Percentiles rank a stretch among this genome's conserved stretches.
Conservation (phyloP, 2,797 vertebrate species). For the Pristis pectinata region DNA sequence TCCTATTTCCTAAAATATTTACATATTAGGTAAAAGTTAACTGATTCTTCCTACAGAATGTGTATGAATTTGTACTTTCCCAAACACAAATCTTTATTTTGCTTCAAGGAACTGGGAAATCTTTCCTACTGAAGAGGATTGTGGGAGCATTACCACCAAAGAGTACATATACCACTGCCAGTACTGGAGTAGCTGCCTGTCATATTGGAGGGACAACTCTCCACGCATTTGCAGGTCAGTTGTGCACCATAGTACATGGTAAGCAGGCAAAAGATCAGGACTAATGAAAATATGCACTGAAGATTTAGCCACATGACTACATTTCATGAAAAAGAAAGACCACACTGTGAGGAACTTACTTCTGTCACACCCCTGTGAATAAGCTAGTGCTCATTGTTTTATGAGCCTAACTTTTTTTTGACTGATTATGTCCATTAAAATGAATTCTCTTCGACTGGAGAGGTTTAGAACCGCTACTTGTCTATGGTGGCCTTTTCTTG, state of each 20-base stretch:
- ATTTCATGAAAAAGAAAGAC: not conserved
- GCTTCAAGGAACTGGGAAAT: slow-evolving; percentile 83
- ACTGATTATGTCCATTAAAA: not conserved
- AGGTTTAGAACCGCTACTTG: not conserved
- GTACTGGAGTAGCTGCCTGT: slow-evolving; percentile 89
- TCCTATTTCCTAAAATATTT: not conserved
- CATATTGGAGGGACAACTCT: slow-evolving; percentile 89
- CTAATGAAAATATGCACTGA: not conserved
- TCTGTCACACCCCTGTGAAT: not conserved
- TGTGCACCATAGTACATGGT: not conserved
- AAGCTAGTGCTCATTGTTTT: not conserved
- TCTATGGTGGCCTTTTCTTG: not conserved
- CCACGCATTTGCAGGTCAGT: slow-evolving; percentile 82
- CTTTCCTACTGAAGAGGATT: slow-evolving; percentile 84
- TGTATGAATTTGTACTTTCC: not conserved
- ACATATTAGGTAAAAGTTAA: not conserved
- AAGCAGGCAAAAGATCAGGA: not conserved
- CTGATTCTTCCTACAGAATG: not conserved
- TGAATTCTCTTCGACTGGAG: not conserved
- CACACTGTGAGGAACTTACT: not conserved
- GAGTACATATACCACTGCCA: slow-evolving; percentile 85
- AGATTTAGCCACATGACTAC: not conserved
- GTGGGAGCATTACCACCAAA: slow-evolving; percentile 85
- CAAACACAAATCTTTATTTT: slow-evolving; percentile 1
- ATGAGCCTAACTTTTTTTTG: not conserved